Percentiles rank a stretch among this genome's conserved stretches.
Conservation (phyloP, 1,140 invertebrate genomes). For the Dreissena rostriformis region DNA sequence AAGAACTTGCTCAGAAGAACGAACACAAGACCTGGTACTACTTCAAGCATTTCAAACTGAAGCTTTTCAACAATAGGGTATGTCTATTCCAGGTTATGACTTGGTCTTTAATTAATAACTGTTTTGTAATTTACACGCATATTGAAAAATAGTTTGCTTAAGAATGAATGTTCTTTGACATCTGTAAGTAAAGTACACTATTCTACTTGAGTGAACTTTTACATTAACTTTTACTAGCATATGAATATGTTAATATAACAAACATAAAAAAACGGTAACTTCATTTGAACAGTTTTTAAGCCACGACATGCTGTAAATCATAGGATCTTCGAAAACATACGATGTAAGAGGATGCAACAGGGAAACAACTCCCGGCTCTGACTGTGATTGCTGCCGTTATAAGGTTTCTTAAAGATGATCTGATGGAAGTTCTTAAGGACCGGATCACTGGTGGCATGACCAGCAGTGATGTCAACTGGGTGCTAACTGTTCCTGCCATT, state of each 20-base stretch:
- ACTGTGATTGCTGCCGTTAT: conserved; percentile 13
- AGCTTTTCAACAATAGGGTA: neutral
- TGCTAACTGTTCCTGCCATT: conserved; percentile 15
- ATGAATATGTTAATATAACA: too few species aligned
- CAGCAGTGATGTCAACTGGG: neutral
- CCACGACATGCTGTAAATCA: too few species aligned
- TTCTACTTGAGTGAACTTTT: too few species aligned
- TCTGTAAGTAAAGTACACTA: too few species aligned
- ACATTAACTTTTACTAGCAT: too few species aligned
- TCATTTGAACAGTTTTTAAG: too few species aligned
- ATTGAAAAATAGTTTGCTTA: too few species aligned
- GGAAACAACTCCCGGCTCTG: neutral
- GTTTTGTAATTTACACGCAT: too few species aligned
- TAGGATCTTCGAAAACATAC: conserved; percentile 4
- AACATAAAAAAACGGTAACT: too few species aligned
- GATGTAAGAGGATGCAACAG: neutral
- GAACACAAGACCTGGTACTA: neutral
- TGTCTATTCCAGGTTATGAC: neutral
- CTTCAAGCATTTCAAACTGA: neutral
- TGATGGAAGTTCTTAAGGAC: neutral
- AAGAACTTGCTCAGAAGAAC: neutral
- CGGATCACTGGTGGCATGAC: neutral
- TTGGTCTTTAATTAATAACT: too few species aligned
- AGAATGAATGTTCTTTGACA: too few species aligned
- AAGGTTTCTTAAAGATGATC: conserved; percentile 9